phyloP scores from a whole-genome alignment of 2,888 invertebrate genomes.

The Dione juno region DNA sequence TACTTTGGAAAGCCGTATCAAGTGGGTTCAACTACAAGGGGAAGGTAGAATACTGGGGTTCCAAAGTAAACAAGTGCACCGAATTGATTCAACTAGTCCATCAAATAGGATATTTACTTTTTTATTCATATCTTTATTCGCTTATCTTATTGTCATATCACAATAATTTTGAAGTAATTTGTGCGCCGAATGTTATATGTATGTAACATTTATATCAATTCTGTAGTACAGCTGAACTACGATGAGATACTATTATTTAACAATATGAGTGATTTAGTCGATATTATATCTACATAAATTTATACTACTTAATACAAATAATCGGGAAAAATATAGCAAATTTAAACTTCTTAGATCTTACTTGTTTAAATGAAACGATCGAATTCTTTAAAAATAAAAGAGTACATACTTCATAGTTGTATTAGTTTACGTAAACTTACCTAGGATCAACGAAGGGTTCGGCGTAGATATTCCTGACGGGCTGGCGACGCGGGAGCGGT shows the following conservation, averaged over 20 bases:
- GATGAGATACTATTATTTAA: not conserved
- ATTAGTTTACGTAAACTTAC: conserved; percentile 61
- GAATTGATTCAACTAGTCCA: conserved; percentile 72
- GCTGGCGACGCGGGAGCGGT: conserved; percentile 85
- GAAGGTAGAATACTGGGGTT: conserved; percentile 64
- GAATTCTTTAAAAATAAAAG: not conserved
- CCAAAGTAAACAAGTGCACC: conserved; percentile 75
- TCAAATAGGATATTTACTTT: conserved; percentile 67
- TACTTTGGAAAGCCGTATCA: conserved; percentile 73
- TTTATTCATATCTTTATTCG: conserved; percentile 53
- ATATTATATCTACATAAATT: no score
- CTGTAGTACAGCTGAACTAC: not conserved
- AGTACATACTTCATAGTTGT: not conserved
- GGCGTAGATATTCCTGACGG: conserved; percentile 86
- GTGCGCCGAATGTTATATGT: not conserved
- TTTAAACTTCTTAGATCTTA: not conserved
- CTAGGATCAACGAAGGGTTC: conserved; percentile 86
- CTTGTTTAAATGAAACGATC: not conserved
- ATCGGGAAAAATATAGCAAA: not conserved
- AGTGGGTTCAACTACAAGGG: conserved; percentile 65
- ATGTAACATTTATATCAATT: not conserved
- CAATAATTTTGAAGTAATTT: not conserved
- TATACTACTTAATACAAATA: not conserved
- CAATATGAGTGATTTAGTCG: no score
- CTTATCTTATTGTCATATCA: conserved; percentile 42